Evolutionary conservation across 2,113 vertebrate genomes (phyloP).

Genomic region (Esox niger): DNA sequence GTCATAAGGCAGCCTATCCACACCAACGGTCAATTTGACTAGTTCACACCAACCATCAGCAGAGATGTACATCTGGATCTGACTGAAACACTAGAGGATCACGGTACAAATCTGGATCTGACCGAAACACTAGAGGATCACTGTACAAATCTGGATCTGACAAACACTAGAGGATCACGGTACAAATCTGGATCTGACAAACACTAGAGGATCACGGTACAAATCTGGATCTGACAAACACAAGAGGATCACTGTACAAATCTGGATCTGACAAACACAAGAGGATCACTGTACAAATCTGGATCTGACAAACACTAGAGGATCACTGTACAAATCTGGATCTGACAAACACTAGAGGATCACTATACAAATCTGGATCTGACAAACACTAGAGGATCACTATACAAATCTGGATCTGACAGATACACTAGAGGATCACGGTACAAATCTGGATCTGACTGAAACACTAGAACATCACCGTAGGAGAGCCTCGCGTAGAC

Average conservation of each 20-base stretch:
- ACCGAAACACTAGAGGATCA: no score
- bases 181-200: slow-evolving; percentile 18
- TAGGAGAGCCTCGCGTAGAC: slow-evolving; percentile 58
- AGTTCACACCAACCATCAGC: slow-evolving; percentile 23
- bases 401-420: slow-evolving; percentile 20
- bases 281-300: no score
- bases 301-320: slow-evolving; percentile 21
- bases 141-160: slow-evolving; percentile 24
- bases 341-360: no score
- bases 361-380: slow-evolving; percentile 17
- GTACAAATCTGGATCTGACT: no score
- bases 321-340: no score
- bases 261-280: no score
- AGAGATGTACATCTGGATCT: slow-evolving; percentile 15
- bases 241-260: no score
- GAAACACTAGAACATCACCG: no score
- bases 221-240: no score
- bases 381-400: no score
- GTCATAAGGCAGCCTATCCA: slow-evolving; percentile 25
- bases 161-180: no score
- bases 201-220: not conserved
- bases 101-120: slow-evolving; percentile 21
- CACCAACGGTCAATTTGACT: slow-evolving; percentile 13
- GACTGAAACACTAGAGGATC: no score
- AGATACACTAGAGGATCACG: not conserved